Base-by-base conservation (phyloP, 2,113 vertebrate genomes). In the Ellobius talpinus region DNA sequence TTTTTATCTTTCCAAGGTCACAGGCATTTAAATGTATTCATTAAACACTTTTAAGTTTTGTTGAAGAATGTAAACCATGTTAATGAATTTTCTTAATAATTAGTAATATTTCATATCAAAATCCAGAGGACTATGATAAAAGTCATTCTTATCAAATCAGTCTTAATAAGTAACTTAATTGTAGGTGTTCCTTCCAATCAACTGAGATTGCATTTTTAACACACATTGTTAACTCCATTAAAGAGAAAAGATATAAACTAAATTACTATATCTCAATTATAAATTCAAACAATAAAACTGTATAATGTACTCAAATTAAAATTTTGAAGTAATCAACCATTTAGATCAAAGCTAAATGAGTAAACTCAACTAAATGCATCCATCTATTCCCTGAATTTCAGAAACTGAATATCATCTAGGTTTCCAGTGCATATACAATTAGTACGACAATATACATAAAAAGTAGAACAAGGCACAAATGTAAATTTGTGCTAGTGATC, bases 291-390 rank as follows among this genome's bases (percentile, higher is more conserved):
- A 98, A 98, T 92, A 97, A 98, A 98, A 66, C 94, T 97, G 96
- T 96, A 97, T 98, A 98, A 98, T 98, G 98, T 92, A 98, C 91
- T 97, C 63, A 94, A 94, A 98, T 98, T 95, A 98, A 98, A 93
- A 95, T 95, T 47, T 98, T 97, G 94, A 97, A 97, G 92, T 96
- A 42, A 95, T 76, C 95, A 97, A 93, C 94, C 96, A 85, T 96
- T 97, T 98, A 98, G 94, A 98, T 96, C 39, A 98, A 98, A 98
- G 47, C 55, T 92, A 97, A 70, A 97, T 97, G 97, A 98, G 45
- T 94, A 91, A 97, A 96, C 97, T 96, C 84, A 87, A 95, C 90
- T 97, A 98, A 98, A 97, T 96, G 13, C 74, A 96, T 96, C 13
- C 63, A 10, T 97, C 96, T 97, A 84, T 96, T 93, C 98, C 97